Evolutionary conservation across 2,113 vertebrate species (phyloP).

Genomic region (Lontra canadensis): DNA sequence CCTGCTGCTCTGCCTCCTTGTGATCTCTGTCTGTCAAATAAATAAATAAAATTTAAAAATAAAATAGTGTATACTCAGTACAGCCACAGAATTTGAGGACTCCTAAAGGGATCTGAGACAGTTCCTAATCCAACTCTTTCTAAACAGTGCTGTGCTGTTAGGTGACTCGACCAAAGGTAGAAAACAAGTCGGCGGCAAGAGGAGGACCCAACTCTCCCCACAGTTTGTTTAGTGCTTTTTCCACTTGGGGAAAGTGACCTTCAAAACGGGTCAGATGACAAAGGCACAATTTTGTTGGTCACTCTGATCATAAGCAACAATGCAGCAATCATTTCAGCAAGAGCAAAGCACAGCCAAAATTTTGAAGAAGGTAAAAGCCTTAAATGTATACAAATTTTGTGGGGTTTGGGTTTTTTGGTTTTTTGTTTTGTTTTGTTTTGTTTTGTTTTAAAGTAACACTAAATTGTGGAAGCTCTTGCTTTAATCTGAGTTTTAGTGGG

Average conservation of each 20-base stretch:
- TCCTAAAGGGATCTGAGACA: background rate
- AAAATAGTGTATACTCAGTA: background rate
- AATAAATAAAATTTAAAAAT: background rate
- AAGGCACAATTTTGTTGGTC: slow-evolving; percentile 41
- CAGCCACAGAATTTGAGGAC: background rate
- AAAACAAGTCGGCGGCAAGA: slow-evolving; percentile 27
- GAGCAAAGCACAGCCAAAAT: background rate
- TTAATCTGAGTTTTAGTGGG: background rate
- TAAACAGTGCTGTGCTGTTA: background rate
- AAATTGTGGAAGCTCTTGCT: slow-evolving; percentile 17
- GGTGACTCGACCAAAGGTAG: background rate
- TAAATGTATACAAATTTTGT: background rate
- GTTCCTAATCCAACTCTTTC: background rate
- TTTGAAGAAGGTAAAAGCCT: background rate
- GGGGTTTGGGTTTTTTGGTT: background rate
- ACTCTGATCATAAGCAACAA: background rate
- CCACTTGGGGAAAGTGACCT: slow-evolving; percentile 53
- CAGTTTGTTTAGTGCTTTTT: slow-evolving; percentile 1
- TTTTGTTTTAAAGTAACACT: background rate
- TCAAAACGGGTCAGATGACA: slow-evolving; percentile 47
- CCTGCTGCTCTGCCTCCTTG: too few relatives aligned
- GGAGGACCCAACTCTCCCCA: background rate
- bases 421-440: too few relatives aligned
- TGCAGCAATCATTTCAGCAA: background rate
- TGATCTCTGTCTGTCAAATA: too few relatives aligned